Evolutionary conservation across 1,140 invertebrate species (phyloP), one percentile per base, ranked within the genome.

Genomic region (Chlorops oryzae): DNA sequence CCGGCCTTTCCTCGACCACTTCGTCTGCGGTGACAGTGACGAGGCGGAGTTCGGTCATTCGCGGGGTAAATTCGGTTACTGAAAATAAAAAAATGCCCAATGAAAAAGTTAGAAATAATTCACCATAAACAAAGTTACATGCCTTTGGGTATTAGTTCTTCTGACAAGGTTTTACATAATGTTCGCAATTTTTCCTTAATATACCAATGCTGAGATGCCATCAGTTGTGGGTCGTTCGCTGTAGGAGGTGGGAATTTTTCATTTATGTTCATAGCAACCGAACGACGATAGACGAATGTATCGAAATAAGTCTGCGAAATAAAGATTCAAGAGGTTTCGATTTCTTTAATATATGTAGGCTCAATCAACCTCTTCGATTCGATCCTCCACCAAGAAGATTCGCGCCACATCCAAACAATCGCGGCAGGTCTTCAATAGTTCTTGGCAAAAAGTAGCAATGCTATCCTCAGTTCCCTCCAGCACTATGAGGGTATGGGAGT

Each of bases 191-290:
- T 69, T 0, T 64, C 59, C 48, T 64, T 68, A n/a, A 69, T 61
- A 27, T 63, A 65, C 24, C 62, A 20, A 37, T 69, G 65, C 45
- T 69, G 65, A 20, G 62, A 63, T 2, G 58, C 58, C 65, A 69
- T 69, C 15, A 69, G 46, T 7, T 62, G 56, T 47, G 58, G 52
- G 24, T 69, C 65, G 1, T 52, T 59, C 24, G 62, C 52, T 22
- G 65, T 69, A 1, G 65, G 58, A 0, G 65, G 52, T 10, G 65
- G 65, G 25, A 69, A 69, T 48, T 69, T 69, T 9, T 69, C 65
- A 43, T 69, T 69, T 1, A 69, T 55, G 24, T 54, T 61, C 6
- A 58, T 58, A 2, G 55, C 57, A 0, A 59, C 52, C n/a, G 60
- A 57, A 22, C 61, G 59, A 1, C 61, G 54, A 5, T 46, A 59